Evolutionary conservation across 1,140 invertebrate species (phyloP).

Genomic region (Ladona fulva): DNA sequence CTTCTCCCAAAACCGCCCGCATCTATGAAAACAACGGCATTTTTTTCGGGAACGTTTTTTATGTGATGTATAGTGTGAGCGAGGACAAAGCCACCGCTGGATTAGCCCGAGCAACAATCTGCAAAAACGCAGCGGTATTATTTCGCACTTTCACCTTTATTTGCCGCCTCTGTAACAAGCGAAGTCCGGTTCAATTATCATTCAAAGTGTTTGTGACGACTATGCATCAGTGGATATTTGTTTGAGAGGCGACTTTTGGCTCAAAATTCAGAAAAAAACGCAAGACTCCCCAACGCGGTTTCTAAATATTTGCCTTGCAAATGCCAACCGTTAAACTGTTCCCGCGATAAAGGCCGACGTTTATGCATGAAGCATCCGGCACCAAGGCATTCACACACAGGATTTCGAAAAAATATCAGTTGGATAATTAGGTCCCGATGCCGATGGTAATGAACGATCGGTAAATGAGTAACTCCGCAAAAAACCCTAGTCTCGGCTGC

Average conservation of each 20-base stretch:
- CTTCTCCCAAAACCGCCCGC: neutral
- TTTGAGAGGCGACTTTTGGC: neutral
- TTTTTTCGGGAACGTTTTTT: neutral
- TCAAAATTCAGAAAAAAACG: neutral
- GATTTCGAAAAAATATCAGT: neutral
- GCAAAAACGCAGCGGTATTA: neutral
- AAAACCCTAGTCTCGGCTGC: neutral
- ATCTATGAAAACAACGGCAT: neutral
- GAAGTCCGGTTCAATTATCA: constrained; percentile 1
- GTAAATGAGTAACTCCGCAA: neutral
- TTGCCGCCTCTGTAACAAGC: neutral
- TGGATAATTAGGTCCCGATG: neutral
- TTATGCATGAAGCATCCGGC: neutral
- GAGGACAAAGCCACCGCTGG: neutral
- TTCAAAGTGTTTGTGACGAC: neutral
- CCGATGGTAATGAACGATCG: neutral
- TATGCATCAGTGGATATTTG: neutral
- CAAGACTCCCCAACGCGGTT: neutral
- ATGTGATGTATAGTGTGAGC: neutral
- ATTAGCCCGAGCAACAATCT: neutral
- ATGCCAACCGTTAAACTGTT: neutral
- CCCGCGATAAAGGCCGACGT: neutral
- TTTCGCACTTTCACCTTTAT: neutral
- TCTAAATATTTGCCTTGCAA: neutral
- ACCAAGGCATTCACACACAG: neutral